Base-by-base conservation (phyloP, 2,888 invertebrate species). In the Aporophyla nigra region DNA sequence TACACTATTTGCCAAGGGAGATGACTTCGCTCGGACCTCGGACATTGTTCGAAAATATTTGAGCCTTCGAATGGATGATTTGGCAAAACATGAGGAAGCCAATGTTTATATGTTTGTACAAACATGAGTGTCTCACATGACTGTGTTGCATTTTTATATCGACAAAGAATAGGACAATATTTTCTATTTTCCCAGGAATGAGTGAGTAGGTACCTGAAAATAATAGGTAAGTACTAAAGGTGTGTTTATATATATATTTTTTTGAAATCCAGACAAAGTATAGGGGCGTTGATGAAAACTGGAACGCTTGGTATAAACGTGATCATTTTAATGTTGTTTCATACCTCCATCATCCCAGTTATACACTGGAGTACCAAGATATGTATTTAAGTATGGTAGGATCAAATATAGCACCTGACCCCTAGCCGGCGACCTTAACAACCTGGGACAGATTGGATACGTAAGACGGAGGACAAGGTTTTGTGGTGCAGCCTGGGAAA, bases 11-110 rank as follows among this genome's bases (percentile, higher is more conserved):
- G 95, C 92, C 87, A 90, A 94, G 91, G 93, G 91, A 95, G 93
- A 96, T 96, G 96, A 95, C 95, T 95, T 95, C 85, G 89, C 93
- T 94, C 91, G 94, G 94, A 95, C 95, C 88, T 90, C 87, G 80
- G 89, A 92, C 93, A 94, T 93, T 94, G 94, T 95, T 92, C 90
- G 93, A 93, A 93, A 93, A 95, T 95, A 94, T 95, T 94, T 94
- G 93, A 92, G 86, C 88, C 89, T 90, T 89, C 88, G 87, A 91
- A 90, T 92, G 88, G 90, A 87, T 82, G 87, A 89, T 90, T 90
- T 90, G 84, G 83, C 80, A 86, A 87, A 87, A 84, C 87, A 87
- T 77, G 63, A 83, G 65, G 78, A 78, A 76, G 67, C 71, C 63
- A 66, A 87, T 87, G 83, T 79, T 80, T 79, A 70, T 79, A 70